These are phyloP conservation scores for Junonia oenone DNA, from an alignment of 2,888 invertebrate genomes.

Conservation along the genomic window DNA sequence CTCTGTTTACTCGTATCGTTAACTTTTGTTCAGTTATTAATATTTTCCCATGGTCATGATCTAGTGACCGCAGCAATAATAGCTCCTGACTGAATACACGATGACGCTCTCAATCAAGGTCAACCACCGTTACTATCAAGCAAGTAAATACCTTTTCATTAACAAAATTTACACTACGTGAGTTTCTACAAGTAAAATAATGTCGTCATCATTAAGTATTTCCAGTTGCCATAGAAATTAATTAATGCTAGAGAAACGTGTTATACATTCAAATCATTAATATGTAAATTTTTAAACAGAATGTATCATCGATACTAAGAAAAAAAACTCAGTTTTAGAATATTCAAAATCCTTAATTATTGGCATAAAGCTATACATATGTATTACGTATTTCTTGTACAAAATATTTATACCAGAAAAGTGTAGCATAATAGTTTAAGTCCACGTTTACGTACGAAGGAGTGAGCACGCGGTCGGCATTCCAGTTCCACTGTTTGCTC, in stretches of 20 bases:
- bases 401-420: neutral
- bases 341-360: no score
- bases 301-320: no score
- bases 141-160: neutral
- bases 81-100: neutral
- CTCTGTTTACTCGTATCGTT: neutral
- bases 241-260: neutral
- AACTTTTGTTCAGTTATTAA: neutral
- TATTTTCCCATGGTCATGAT: neutral
- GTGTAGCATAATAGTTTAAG: neutral
- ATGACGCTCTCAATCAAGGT: neutral
- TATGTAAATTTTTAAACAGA: no score
- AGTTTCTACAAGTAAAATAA: neutral
- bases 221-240: neutral
- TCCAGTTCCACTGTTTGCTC: slow-evolving; percentile 58
- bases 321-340: no score
- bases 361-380: no score
- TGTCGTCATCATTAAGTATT: neutral
- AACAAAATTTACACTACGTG: neutral
- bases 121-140: neutral
- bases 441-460: neutral
- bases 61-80: neutral
- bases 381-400: neutral
- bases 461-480: slow-evolving; percentile 42
- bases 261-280: neutral